Conservation (phyloP, 2,888 invertebrate genomes). For the Thelaira solivaga region DNA sequence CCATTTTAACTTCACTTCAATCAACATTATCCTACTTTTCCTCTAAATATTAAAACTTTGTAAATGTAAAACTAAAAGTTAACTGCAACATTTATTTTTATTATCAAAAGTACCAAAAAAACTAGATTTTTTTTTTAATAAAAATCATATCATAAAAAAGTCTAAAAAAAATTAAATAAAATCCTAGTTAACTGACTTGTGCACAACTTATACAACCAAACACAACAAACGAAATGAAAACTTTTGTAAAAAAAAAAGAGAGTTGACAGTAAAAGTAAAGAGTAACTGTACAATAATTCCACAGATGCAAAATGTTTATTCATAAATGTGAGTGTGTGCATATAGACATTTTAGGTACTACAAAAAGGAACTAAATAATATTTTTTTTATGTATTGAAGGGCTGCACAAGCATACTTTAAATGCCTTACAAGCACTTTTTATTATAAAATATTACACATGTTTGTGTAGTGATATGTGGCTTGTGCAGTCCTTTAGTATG, state of each 20-base stretch:
- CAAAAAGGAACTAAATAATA: background rate
- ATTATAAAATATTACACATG: too few species aligned
- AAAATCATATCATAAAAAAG: background rate
- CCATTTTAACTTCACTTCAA: too few species aligned
- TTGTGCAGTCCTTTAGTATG: background rate
- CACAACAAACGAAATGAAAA: background rate
- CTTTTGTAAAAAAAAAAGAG: constrained; percentile 16
- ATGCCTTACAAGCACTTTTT: too few species aligned
- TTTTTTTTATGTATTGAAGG: too few species aligned
- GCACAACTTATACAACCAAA: too few species aligned
- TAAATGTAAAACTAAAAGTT: too few species aligned
- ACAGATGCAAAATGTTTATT: constrained; percentile 21
- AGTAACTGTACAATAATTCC: constrained; percentile 24
- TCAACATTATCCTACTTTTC: too few species aligned
- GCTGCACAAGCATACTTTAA: too few species aligned
- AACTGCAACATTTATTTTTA: too few species aligned
- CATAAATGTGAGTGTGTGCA: background rate
- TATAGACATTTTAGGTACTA: background rate
- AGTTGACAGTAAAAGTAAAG: constrained; percentile 18
- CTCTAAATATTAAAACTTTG: too few species aligned
- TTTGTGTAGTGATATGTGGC: too few species aligned
- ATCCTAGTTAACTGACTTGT: constrained; percentile 10
- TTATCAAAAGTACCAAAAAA: too few species aligned
- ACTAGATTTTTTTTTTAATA: constrained; percentile 8
- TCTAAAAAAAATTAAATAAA: background rate